phyloP scores from a whole-genome alignment of 2,888 invertebrate species.

The Cacoxenus indagator region DNA sequence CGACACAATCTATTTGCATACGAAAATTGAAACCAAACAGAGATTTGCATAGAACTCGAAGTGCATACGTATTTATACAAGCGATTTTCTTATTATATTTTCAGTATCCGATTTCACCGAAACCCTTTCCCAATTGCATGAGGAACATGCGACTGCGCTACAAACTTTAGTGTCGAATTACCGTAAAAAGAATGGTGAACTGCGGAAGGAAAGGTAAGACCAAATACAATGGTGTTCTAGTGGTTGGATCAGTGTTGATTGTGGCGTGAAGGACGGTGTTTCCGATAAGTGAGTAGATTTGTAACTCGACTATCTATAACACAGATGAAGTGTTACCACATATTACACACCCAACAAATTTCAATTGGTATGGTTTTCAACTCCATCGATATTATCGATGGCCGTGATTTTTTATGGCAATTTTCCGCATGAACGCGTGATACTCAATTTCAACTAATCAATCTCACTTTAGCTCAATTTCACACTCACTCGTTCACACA shows the following conservation, averaged over 20 bases:
- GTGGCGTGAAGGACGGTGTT: background rate
- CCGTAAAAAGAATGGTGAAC: conserved; percentile 86
- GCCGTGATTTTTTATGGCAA: too few species aligned
- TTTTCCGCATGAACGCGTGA: too few species aligned
- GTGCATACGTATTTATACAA: background rate
- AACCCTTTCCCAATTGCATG: conserved; percentile 89
- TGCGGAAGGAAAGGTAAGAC: conserved; percentile 88
- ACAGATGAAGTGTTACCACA: too few species aligned
- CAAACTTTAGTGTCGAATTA: conserved; percentile 89
- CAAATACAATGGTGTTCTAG: too few species aligned
- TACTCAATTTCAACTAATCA: background rate
- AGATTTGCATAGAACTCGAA: background rate
- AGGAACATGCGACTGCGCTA: conserved; percentile 88
- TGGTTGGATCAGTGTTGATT: background rate
- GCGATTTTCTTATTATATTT: conserved; percentile 24
- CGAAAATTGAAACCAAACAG: conserved; percentile 3
- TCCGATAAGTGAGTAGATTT: conserved; percentile 11
- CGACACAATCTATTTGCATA: background rate
- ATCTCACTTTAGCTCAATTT: background rate
- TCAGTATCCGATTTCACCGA: conserved; percentile 93
- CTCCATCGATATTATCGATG: too few species aligned
- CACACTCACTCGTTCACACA: background rate
- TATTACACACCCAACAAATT: too few species aligned
- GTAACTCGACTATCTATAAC: too few species aligned
- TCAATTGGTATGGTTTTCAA: too few species aligned